phyloP scores from a whole-genome alignment of 2,797 vertebrate genomes.

The Falco berigora region DNA sequence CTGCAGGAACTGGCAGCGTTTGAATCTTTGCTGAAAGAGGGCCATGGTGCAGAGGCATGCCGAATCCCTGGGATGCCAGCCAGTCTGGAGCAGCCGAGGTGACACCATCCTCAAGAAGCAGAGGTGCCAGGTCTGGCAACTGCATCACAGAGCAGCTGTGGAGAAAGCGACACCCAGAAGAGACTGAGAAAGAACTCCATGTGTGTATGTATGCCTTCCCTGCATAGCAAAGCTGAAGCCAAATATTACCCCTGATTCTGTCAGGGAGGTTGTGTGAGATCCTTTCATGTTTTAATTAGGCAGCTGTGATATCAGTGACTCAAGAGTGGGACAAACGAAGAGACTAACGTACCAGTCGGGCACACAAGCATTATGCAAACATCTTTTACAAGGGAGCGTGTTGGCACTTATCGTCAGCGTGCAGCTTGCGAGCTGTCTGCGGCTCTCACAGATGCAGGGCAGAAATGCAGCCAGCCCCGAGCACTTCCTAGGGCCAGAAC shows the following conservation, averaged over 20 bases:
- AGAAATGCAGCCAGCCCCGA: not conserved
- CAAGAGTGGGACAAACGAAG: conserved; percentile 20
- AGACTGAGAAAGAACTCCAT: not conserved
- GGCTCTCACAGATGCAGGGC: not conserved
- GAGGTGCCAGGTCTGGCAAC: not conserved
- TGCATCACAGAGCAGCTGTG: not conserved
- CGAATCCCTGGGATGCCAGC: not conserved
- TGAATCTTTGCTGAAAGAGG: not conserved
- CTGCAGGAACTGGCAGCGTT: not conserved
- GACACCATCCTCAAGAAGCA: not conserved
- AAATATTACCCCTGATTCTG: not conserved
- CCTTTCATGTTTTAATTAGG: conserved; percentile 61
- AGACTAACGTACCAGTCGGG: not conserved
- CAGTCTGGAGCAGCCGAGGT: not conserved
- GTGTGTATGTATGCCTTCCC: not conserved
- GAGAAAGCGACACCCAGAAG: not conserved
- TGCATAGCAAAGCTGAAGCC: not conserved
- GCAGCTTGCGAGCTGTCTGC: not conserved
- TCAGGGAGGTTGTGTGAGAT: not conserved
- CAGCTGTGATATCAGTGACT: conserved; percentile 53
- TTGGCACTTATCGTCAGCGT: not conserved
- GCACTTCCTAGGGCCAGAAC: rapidly evolving
- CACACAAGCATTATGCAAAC: not conserved
- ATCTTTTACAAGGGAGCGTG: not conserved
- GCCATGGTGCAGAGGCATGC: rapidly evolving